phyloP scores from a whole-genome alignment of 2,113 vertebrate genomes.

The Brachionichthys hirsutus region DNA sequence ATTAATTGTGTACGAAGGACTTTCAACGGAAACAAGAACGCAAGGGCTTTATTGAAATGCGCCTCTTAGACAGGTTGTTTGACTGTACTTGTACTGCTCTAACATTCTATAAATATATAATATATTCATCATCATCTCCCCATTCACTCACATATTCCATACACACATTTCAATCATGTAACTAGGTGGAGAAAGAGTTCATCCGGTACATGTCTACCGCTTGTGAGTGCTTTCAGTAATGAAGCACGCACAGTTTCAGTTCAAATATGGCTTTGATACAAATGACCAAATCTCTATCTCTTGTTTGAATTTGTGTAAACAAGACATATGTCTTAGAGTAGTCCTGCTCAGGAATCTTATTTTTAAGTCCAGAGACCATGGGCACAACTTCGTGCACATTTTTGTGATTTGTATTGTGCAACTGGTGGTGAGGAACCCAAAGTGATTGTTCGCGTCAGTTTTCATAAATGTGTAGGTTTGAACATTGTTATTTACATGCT shows the following conservation, averaged over 20 bases:
- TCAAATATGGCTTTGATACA: not conserved
- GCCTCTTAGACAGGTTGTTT: too few species aligned
- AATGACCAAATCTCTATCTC: constrained; percentile 8
- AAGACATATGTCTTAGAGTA: constrained; percentile 26
- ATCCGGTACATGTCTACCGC: not conserved
- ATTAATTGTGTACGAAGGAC: too few species aligned
- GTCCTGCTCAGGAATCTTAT: constrained; percentile 58
- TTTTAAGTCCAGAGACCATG: constrained; percentile 33
- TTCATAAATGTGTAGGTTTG: constrained; percentile 19
- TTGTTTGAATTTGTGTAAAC: constrained; percentile 35
- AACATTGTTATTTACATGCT: constrained; percentile 26
- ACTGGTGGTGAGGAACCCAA: constrained; percentile 9
- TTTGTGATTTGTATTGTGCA: constrained; percentile 32
- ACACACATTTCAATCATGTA: too few species aligned
- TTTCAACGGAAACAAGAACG: too few species aligned
- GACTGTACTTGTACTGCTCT: too few species aligned
- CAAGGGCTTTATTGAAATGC: too few species aligned
- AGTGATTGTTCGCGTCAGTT: constrained; percentile 8
- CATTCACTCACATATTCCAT: too few species aligned
- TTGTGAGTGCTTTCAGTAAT: constrained; percentile 32
- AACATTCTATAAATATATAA: too few species aligned
- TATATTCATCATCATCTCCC: too few species aligned
- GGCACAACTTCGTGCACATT: too few species aligned
- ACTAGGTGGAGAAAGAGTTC: too few species aligned
- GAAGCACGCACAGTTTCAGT: constrained; percentile 16